phyloP scores from a whole-genome alignment of 2,113 vertebrate species.

The Pomatostomus ruficeps region DNA sequence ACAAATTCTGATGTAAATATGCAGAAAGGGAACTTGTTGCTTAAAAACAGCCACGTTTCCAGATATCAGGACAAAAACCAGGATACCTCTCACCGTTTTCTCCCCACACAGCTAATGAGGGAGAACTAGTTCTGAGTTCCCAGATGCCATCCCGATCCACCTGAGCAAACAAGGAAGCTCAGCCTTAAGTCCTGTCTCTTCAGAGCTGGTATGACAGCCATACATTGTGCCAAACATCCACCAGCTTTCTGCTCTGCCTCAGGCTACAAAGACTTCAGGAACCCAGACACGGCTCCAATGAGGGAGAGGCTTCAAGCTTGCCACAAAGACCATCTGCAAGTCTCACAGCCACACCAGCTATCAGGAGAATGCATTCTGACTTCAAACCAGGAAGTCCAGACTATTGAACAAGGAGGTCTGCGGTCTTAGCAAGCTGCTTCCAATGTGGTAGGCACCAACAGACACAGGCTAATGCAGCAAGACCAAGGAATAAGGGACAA shows the following conservation, averaged over 20 bases:
- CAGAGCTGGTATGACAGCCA: background rate
- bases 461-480: background rate
- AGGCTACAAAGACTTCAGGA: background rate
- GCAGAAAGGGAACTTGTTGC: background rate
- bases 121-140: background rate
- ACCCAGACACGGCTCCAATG: rapidly evolving
- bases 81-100: background rate
- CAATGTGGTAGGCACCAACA: background rate
- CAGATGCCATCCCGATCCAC: background rate
- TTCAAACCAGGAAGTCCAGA: background rate
- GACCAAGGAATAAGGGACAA: background rate
- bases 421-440: background rate
- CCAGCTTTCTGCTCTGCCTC: background rate
- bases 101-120: background rate
- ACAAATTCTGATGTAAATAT: background rate
- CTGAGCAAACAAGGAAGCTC: background rate
- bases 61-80: background rate
- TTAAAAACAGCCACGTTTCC: background rate
- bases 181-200: background rate
- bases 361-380: background rate
- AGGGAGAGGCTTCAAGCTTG: background rate
- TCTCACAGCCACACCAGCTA: background rate
- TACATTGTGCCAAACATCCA: background rate
- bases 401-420: background rate
- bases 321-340: background rate